Conservation (phyloP, 2,113 vertebrate species). For the Perca fluviatilis region DNA sequence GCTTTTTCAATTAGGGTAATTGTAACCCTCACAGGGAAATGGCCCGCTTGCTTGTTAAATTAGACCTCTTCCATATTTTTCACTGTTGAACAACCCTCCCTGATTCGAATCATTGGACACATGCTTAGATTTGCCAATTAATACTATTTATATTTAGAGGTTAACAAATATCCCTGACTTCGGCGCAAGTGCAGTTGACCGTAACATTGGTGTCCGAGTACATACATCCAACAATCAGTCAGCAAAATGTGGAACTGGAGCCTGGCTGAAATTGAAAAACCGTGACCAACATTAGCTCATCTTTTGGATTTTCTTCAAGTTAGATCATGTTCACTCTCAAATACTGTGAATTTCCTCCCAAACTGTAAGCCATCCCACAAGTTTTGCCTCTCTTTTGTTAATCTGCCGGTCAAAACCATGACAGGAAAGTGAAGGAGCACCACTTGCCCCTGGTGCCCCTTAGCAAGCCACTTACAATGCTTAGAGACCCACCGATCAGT, state of each 20-base stretch:
- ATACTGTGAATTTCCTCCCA: neutral
- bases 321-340: neutral
- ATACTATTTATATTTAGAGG: slow-evolving; percentile 43
- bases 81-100: slow-evolving; percentile 40
- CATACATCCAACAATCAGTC: neutral
- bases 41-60: slow-evolving; percentile 65
- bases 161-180: slow-evolving; percentile 9
- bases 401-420: neutral
- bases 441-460: neutral
- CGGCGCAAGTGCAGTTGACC: slow-evolving; percentile 10
- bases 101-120: slow-evolving; percentile 48
- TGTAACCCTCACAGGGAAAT: slow-evolving; percentile 64
- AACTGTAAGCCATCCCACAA: neutral
- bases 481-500: neutral
- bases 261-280: neutral
- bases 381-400: neutral
- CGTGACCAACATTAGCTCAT: no score
- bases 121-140: slow-evolving; percentile 40
- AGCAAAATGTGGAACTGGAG: neutral
- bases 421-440: neutral
- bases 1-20: slow-evolving; percentile 76
- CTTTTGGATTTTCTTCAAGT: neutral
- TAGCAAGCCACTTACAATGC: neutral
- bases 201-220: neutral
- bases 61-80: slow-evolving; percentile 58